These are phyloP conservation scores for Drosophila helvetica DNA, from an alignment of 2,888 invertebrate species.

Conservation along the genomic window DNA sequence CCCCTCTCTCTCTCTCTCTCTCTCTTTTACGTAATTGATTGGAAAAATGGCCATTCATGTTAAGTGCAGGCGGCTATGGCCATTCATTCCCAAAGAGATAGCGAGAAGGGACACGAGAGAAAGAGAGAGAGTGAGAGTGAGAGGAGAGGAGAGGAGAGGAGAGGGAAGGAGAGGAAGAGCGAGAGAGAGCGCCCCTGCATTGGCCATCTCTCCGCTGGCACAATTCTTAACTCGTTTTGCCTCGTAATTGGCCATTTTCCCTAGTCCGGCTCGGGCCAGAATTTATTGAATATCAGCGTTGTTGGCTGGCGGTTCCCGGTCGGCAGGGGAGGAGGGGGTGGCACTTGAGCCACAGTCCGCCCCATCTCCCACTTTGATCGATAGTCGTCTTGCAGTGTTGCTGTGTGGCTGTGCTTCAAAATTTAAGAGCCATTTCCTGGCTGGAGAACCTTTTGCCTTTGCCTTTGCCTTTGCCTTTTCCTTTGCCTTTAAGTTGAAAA, in stretches of 20 bases:
- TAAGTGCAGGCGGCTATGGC: conserved; percentile 59
- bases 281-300: conserved; percentile 75
- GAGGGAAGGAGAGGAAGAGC: neutral
- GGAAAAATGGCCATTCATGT: conserved; percentile 73
- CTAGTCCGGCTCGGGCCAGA: conserved; percentile 51
- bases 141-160: neutral
- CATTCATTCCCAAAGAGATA: conserved; percentile 36
- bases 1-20: neutral
- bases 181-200: conserved; percentile 26
- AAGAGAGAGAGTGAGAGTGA: neutral
- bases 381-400: conserved; percentile 45
- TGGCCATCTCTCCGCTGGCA: conserved; percentile 43
- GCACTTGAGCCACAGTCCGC: neutral
- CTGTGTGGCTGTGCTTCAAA: conserved; percentile 23
- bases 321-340: conserved; percentile 21
- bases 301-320: neutral
- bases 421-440: conserved; percentile 28
- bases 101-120: neutral
- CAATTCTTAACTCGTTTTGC: conserved; percentile 72
- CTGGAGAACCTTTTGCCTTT: neutral
- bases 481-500: conserved; percentile 19
- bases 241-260: conserved; percentile 77
- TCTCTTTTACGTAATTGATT: conserved; percentile 67
- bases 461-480: too few species aligned
- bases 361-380: conserved; percentile 54